Conservation (phyloP, 2,797 vertebrate species). For the Phalloptychus januarius region DNA sequence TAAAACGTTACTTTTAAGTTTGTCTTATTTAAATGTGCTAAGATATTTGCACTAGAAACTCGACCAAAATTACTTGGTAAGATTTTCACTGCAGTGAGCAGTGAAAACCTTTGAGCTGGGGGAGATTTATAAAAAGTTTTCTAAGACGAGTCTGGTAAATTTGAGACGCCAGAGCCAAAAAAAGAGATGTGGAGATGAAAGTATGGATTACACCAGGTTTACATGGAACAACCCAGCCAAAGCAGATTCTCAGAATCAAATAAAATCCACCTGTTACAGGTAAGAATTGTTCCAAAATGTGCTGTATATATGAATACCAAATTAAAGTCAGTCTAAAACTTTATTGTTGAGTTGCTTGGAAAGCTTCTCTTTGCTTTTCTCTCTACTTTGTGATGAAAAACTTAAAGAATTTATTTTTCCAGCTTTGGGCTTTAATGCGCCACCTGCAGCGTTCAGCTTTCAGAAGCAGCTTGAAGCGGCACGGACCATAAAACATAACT, state of each 20-base stretch:
- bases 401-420: background rate
- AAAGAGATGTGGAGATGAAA: background rate
- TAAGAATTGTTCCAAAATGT: slow-evolving; percentile 27
- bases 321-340: slow-evolving; percentile 33
- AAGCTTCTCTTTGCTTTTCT: slow-evolving; percentile 36
- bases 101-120: slow-evolving; percentile 39
- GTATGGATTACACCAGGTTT: slow-evolving; percentile 13
- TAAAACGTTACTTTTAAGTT: no score
- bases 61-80: no score
- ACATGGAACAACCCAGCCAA: slow-evolving; percentile 31
- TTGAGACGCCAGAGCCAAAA: slow-evolving; percentile 28
- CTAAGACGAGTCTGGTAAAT: slow-evolving; percentile 24
- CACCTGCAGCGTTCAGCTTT: slow-evolving; percentile 30
- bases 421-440: slow-evolving; percentile 3
- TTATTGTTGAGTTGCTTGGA: slow-evolving; percentile 21
- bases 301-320: slow-evolving; percentile 52
- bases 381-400: slow-evolving; percentile 44
- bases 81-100: slow-evolving; percentile 12
- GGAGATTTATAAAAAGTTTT: slow-evolving; percentile 57
- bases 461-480: slow-evolving; percentile 12
- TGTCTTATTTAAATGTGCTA: no score
- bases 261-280: slow-evolving; percentile 16
- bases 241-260: slow-evolving; percentile 24
- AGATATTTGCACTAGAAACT: no score
- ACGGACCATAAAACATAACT: slow-evolving; percentile 19